phyloP scores from a whole-genome alignment of 2,113 vertebrate genomes.

The Orycteropus afer region DNA sequence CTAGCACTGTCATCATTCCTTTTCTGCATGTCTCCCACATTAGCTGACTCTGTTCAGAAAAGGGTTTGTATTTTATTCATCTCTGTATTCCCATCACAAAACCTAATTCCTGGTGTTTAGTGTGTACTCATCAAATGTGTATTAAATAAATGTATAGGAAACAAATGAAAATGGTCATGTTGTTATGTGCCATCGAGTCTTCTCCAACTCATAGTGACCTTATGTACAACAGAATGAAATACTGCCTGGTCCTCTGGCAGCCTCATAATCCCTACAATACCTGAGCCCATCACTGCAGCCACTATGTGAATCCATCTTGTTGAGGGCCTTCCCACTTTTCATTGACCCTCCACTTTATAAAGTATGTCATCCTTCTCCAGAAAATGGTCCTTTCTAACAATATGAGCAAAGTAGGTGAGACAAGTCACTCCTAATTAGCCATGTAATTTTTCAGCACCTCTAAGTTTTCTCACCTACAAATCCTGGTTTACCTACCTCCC shows the following conservation, averaged over 20 bases:
- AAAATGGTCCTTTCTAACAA: too few species aligned
- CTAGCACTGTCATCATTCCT: neutral
- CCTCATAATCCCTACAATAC: too few species aligned
- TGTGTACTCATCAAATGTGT: neutral
- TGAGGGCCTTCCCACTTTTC: too few species aligned
- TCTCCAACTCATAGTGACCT: too few species aligned
- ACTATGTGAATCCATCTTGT: too few species aligned
- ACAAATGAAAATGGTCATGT: conserved; percentile 29
- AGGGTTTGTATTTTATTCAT: neutral
- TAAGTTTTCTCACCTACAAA: neutral
- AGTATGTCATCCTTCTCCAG: too few species aligned
- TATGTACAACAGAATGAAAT: too few species aligned
- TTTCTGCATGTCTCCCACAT: neutral
- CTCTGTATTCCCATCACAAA: neutral
- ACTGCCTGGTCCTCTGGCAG: too few species aligned
- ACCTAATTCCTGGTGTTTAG: neutral
- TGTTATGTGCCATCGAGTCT: too few species aligned
- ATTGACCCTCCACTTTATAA: too few species aligned
- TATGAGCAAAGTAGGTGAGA: too few species aligned
- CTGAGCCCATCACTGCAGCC: too few species aligned
- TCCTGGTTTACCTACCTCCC: neutral
- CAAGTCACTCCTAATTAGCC: neutral
- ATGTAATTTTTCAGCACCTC: neutral
- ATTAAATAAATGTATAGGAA: neutral
- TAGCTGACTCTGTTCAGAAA: neutral